A percentile compares a stretch with the other conserved stretches of the same genome.
These are phyloP conservation scores for Cygnus olor DNA, from an alignment of 2,797 vertebrate species.

Conservation along the genomic window DNA sequence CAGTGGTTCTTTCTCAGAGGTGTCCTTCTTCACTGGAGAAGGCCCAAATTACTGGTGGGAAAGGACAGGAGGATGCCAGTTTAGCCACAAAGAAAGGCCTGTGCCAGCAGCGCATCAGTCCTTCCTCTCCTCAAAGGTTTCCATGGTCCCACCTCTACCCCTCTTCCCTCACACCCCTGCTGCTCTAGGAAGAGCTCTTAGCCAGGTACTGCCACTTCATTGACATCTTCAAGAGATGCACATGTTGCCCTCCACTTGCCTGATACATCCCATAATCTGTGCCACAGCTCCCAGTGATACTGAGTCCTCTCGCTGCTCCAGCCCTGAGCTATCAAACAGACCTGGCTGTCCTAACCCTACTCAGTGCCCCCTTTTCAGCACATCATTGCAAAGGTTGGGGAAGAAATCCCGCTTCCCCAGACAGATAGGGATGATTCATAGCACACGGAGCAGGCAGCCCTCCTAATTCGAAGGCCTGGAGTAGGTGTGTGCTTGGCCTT, in stretches of 20 bases:
- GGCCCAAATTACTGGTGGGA: background rate
- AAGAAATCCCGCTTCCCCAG: background rate
- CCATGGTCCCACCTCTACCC: accelerated
- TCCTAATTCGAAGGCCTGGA: background rate
- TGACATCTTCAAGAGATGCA: background rate
- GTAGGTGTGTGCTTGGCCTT: background rate
- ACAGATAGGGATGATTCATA: background rate
- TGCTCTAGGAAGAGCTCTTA: background rate
- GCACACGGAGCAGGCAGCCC: background rate
- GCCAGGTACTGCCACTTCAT: background rate
- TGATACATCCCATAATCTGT: accelerated
- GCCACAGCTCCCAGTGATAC: accelerated
- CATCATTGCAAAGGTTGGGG: background rate
- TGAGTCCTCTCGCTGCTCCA: background rate
- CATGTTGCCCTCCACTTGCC: accelerated
- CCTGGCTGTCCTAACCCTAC: background rate
- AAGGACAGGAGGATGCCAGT: background rate
- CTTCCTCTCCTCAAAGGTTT: background rate
- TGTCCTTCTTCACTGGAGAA: background rate
- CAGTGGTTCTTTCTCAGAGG: background rate
- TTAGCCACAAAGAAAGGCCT: background rate
- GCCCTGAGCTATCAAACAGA: background rate
- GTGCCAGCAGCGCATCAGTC: accelerated
- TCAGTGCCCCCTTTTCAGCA: background rate
- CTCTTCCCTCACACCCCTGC: accelerated